A percentile compares a stretch with the other conserved stretches of the same genome.
phyloP scores from a whole-genome alignment of 2,113 vertebrate species.

The Microtus richardsoni region DNA sequence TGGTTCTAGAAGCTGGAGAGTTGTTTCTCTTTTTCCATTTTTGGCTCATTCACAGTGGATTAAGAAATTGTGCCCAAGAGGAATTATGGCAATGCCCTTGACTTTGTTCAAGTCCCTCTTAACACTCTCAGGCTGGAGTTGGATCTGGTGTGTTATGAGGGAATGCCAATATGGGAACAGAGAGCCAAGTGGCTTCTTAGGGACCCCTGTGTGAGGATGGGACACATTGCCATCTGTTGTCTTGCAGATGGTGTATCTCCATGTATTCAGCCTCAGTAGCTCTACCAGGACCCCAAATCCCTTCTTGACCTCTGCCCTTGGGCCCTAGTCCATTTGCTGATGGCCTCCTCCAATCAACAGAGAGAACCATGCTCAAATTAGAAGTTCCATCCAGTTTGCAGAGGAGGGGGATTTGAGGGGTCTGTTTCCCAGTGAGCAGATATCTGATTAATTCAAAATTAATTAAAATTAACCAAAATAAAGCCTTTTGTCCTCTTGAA shows the following conservation, averaged over 20 bases:
- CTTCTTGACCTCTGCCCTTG: background rate
- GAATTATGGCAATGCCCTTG: constrained; percentile 54
- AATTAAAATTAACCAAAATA: constrained; percentile 54
- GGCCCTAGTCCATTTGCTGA: background rate
- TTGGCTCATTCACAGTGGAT: constrained; percentile 21
- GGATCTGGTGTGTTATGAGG: background rate
- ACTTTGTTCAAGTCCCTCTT: constrained; percentile 41
- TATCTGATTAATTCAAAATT: constrained; percentile 42
- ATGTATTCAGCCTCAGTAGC: background rate
- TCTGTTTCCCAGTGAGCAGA: background rate
- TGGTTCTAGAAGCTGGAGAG: constrained; percentile 55
- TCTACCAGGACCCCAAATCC: background rate
- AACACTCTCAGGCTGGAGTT: background rate
- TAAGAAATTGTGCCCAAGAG: constrained; percentile 48
- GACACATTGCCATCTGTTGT: background rate
- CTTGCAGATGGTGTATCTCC: background rate
- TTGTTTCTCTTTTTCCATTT: constrained; percentile 15
- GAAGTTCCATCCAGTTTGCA: background rate
- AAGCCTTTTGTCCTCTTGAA: background rate
- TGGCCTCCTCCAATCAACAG: background rate
- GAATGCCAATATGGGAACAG: background rate
- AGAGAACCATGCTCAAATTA: background rate
- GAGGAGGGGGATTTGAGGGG: background rate
- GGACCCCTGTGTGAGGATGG: background rate
- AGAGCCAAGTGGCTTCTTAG: background rate